A percentile compares a stretch with the other conserved stretches of the same genome.
These are phyloP conservation scores for Xestia rhomboidea DNA, from an alignment of 2,888 invertebrate genomes.

Conservation along the genomic window DNA sequence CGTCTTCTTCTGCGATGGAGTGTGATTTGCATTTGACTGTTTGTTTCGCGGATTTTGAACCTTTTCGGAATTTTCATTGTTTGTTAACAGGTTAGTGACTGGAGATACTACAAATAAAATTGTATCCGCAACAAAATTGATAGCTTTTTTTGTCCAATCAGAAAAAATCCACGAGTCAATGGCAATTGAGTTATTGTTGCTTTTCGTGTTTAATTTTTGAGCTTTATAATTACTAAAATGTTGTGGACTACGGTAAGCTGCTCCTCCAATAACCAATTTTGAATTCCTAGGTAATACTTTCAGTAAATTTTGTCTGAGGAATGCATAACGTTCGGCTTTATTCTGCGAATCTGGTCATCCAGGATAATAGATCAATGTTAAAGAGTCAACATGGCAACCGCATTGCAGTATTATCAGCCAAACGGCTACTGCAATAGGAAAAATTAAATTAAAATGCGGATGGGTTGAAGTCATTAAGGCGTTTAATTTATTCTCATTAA, in stretches of 20 bases:
- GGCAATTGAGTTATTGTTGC: neutral
- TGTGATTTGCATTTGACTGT: neutral
- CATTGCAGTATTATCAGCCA: conserved; percentile 36
- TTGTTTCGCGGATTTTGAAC: neutral
- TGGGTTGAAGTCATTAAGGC: neutral
- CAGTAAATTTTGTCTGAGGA: conserved; percentile 15
- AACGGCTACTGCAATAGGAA: conserved; percentile 34
- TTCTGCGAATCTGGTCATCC: neutral
- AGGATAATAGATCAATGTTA: conserved; percentile 12
- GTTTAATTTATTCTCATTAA: neutral
- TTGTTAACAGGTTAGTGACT: neutral
- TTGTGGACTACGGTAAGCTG: conserved; percentile 1
- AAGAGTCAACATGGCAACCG: conserved; percentile 4
- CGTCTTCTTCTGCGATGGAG: too few species aligned
- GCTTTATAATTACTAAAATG: conserved; percentile 19
- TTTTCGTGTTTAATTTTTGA: neutral
- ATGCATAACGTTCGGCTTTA: conserved; percentile 10
- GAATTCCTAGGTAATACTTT: conserved; percentile 11
- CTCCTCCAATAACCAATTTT: conserved; percentile 2
- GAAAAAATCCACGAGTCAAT: neutral
- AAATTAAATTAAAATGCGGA: conserved; percentile 1
- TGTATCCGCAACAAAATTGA: neutral
- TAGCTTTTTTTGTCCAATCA: conserved; percentile 2
- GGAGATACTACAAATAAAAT: neutral
- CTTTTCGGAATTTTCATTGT: neutral